Conservation (phyloP, 2,113 vertebrate species). For the Struthio camelus region DNA sequence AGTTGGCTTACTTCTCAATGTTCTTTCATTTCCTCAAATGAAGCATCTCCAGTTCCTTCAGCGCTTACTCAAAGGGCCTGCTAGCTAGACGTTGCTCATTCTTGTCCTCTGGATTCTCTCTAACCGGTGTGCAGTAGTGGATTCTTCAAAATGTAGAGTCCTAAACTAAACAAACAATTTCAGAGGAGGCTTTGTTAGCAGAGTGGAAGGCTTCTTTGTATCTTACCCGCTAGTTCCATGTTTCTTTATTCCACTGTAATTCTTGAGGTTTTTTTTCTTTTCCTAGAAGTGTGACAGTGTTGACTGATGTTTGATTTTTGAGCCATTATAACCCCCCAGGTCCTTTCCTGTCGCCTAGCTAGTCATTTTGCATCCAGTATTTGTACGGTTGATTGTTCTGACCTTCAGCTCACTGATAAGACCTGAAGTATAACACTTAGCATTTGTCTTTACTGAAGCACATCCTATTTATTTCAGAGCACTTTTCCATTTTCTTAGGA, state of each 20-base stretch:
- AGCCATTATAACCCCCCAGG: background rate
- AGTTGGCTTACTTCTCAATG: background rate
- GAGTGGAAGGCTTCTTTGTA: background rate
- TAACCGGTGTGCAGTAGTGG: background rate
- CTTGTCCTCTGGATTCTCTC: background rate
- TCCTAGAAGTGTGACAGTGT: background rate
- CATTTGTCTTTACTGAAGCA: background rate
- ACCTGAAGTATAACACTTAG: background rate
- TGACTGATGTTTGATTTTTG: constrained; percentile 1
- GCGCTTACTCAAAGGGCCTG: background rate
- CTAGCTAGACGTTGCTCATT: background rate
- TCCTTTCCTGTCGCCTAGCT: background rate
- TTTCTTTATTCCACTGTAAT: background rate
- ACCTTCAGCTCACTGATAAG: constrained; percentile 8
- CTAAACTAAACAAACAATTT: background rate
- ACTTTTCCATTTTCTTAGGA: background rate
- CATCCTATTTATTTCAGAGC: background rate
- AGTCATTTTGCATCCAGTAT: constrained; percentile 5
- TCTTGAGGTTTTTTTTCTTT: background rate
- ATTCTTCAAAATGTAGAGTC: background rate
- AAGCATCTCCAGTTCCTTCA: background rate
- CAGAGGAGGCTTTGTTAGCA: background rate
- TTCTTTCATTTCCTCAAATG: background rate
- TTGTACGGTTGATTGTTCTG: constrained; percentile 15
- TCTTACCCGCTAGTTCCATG: background rate